Evolutionary conservation across 2,113 vertebrate genomes (phyloP).

Genomic region (Numida meleagris): DNA sequence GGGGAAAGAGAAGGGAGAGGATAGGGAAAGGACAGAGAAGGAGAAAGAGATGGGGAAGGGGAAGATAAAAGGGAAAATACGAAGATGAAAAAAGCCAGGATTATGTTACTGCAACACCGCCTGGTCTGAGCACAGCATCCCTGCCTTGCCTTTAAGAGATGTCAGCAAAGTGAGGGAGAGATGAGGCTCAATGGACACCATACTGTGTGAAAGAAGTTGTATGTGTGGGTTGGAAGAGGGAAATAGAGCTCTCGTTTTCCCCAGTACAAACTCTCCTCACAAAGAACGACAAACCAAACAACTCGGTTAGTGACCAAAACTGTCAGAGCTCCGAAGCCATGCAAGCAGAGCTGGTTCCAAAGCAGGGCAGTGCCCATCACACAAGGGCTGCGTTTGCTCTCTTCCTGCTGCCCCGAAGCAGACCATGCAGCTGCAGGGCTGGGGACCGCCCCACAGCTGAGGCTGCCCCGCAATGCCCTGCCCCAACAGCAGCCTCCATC

Average conservation of each 20-base stretch:
- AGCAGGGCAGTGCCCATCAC: neutral
- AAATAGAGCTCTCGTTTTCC: neutral
- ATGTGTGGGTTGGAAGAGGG: neutral
- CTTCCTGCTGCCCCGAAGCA: neutral
- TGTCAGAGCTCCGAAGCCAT: neutral
- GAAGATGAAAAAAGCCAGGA: too few relatives aligned
- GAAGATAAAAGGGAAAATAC: neutral
- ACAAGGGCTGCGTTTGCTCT: neutral
- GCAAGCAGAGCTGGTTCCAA: neutral
- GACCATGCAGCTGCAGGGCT: rapidly evolving
- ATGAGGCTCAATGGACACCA: neutral
- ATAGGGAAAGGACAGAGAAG: neutral
- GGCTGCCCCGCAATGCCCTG: neutral
- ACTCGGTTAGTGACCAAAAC: neutral
- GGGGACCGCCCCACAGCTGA: rapidly evolving
- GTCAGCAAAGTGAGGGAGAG: neutral
- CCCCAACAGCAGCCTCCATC: too few relatives aligned
- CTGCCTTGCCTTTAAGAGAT: neutral
- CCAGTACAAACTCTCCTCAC: neutral
- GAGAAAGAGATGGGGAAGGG: neutral
- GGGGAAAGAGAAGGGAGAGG: too few relatives aligned
- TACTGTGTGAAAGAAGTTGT: neutral
- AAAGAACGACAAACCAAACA: neutral
- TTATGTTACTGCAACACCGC: neutral
- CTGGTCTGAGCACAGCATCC: neutral